Percentiles rank a stretch among this genome's conserved stretches.
These are phyloP conservation scores for Philopedon plagiatum DNA, from an alignment of 2,888 invertebrate species.

Conservation along the genomic window DNA sequence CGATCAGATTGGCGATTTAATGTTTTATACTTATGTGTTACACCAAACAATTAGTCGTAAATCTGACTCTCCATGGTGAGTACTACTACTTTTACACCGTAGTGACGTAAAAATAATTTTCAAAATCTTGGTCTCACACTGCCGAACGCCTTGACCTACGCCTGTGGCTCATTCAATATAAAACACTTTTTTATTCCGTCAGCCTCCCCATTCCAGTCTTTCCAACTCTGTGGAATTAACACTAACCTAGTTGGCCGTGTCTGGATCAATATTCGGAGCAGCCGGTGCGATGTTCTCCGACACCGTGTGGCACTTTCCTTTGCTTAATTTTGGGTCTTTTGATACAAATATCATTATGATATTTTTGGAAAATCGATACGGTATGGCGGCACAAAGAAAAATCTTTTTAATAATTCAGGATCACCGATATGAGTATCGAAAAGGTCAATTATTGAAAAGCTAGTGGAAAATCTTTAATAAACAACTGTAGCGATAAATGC, in stretches of 20 bases:
- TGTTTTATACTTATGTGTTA: too few relatives aligned
- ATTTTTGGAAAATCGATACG: neutral
- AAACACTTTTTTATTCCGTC: constrained; percentile 15
- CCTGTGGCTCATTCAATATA: neutral
- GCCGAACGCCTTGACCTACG: neutral
- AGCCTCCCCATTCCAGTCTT: neutral
- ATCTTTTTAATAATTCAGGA: too few relatives aligned
- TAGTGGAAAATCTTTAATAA: too few relatives aligned
- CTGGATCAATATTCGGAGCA: constrained; percentile 15
- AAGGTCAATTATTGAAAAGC: too few relatives aligned
- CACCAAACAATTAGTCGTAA: too few relatives aligned
- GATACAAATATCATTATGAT: neutral
- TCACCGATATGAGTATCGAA: too few relatives aligned
- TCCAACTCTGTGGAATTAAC: constrained; percentile 16
- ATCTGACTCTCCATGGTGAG: too few relatives aligned
- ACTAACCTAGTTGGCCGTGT: constrained; percentile 15
- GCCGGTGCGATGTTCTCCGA: constrained; percentile 1
- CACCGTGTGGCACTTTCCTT: neutral
- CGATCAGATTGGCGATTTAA: too few relatives aligned
- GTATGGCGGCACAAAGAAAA: too few relatives aligned
- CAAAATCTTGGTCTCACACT: too few relatives aligned
- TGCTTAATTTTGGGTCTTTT: neutral
- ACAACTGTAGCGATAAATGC: too few relatives aligned
- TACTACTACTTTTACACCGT: too few relatives aligned
- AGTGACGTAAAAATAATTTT: neutral